These are phyloP conservation scores for Trachemys scripta DNA, from an alignment of 2,113 vertebrate genomes.

Conservation along the genomic window DNA sequence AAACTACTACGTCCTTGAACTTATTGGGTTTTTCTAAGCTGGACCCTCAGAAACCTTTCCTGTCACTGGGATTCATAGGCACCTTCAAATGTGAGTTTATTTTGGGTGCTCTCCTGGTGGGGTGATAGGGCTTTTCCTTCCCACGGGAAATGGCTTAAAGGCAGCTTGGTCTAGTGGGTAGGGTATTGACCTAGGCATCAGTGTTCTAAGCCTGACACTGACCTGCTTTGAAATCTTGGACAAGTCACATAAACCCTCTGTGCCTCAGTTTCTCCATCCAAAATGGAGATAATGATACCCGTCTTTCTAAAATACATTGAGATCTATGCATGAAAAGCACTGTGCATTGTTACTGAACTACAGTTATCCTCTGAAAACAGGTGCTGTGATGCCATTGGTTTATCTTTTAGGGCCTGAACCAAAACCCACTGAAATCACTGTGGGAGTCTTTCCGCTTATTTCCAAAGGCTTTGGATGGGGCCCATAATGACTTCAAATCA, in stretches of 20 bases:
- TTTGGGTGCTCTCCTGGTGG: not conserved
- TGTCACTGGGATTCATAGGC: not conserved
- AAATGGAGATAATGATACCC: not conserved
- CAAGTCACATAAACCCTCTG: fast-evolving
- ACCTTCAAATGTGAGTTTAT: not conserved
- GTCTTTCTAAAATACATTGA: not conserved
- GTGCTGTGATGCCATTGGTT: not conserved
- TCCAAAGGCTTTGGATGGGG: fast-evolving
- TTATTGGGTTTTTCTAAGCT: not conserved
- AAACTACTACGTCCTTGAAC: not conserved
- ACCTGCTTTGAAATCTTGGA: not conserved
- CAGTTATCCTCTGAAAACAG: not conserved
- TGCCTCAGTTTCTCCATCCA: not conserved
- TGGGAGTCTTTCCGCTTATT: not conserved
- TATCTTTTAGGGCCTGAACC: not conserved
- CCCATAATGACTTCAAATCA: fast-evolving
- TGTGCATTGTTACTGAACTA: fast-evolving
- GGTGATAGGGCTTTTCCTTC: not conserved
- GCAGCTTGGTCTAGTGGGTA: not conserved
- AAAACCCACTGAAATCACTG: not conserved
- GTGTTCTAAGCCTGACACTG: not conserved
- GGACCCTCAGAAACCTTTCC: not conserved
- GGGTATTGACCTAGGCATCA: not conserved
- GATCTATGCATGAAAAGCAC: fast-evolving
- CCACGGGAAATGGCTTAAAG: not conserved